These are phyloP conservation scores for Fregata magnificens DNA, from an alignment of 2,113 vertebrate species.

Conservation along the genomic window DNA sequence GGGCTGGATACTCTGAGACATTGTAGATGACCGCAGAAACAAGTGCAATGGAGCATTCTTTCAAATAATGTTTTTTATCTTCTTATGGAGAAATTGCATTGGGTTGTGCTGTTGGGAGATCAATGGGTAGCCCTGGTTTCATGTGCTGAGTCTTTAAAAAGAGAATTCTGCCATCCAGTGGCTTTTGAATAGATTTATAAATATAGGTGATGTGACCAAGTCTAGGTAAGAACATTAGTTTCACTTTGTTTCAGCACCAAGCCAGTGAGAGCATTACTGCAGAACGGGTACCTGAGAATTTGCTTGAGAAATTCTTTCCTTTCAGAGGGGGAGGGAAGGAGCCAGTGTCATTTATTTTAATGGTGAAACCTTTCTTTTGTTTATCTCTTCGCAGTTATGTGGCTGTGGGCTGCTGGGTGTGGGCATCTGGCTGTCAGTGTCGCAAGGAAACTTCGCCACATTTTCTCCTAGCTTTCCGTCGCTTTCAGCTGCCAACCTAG, in stretches of 20 bases:
- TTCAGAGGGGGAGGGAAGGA: background rate
- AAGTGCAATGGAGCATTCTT: background rate
- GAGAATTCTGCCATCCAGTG: background rate
- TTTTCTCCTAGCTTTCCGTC: slow-evolving; percentile 97
- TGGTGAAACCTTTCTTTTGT: background rate
- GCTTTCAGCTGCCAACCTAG: slow-evolving; percentile 94
- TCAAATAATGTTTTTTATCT: background rate
- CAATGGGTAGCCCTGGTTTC: background rate
- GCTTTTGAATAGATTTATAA: background rate
- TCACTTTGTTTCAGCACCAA: background rate
- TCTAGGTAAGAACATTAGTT: background rate
- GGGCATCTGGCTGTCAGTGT: slow-evolving; percentile 98
- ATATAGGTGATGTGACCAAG: background rate
- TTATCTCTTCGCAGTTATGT: slow-evolving; percentile 85
- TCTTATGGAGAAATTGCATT: background rate
- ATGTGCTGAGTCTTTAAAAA: background rate
- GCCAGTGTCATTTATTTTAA: background rate
- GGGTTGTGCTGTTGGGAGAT: background rate
- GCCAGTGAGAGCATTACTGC: background rate
- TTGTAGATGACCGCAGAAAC: background rate
- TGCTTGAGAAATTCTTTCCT: background rate
- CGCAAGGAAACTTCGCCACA: slow-evolving; percentile 98
- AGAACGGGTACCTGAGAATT: background rate
- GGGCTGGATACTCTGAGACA: background rate
- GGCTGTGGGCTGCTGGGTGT: slow-evolving; percentile 97